Evolutionary conservation across 92 coral and sea anemone genomes (phyloP).

Genomic region (Pocillopora meandrina): DNA sequence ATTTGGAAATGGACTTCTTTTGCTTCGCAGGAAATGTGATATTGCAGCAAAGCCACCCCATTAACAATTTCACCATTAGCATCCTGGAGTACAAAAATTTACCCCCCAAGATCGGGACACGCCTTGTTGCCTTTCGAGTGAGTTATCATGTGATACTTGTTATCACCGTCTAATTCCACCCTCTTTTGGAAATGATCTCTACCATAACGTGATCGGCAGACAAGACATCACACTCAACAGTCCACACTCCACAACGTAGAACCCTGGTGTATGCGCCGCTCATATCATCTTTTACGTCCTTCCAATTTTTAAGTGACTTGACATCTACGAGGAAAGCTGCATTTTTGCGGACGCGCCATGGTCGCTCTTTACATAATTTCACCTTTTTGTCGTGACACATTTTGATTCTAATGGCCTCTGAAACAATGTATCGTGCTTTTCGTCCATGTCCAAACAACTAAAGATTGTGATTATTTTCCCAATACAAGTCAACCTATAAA

Average conservation of each 20-base stretch:
- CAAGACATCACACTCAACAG: constrained; percentile 28
- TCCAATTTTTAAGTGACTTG: constrained; percentile 34
- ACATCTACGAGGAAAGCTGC: constrained; percentile 51
- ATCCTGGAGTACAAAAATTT: constrained; percentile 41
- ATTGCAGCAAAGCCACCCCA: constrained; percentile 34
- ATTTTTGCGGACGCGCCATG: constrained; percentile 52
- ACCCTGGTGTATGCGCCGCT: constrained; percentile 43
- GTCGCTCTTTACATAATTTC: constrained; percentile 33
- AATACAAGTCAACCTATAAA: constrained; percentile 3
- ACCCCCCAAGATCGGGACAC: constrained; percentile 36
- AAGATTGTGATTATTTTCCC: constrained; percentile 21
- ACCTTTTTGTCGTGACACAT: neutral
- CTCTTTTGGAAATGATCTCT: neutral
- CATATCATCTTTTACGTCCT: constrained; percentile 57
- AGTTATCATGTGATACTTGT: constrained; percentile 26
- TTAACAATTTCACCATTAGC: constrained; percentile 26
- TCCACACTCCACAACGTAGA: constrained; percentile 56
- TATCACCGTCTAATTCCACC: neutral
- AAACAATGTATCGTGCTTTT: constrained; percentile 27
- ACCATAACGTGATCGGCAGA: neutral
- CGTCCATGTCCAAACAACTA: constrained; percentile 18
- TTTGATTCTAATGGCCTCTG: constrained; percentile 19
- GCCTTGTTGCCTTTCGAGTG: constrained; percentile 53
- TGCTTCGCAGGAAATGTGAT: constrained; percentile 33
- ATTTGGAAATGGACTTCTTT: constrained; percentile 16